Conservation (phyloP, 2,113 vertebrate species). For the Cyphomyrus discorhynchus region DNA sequence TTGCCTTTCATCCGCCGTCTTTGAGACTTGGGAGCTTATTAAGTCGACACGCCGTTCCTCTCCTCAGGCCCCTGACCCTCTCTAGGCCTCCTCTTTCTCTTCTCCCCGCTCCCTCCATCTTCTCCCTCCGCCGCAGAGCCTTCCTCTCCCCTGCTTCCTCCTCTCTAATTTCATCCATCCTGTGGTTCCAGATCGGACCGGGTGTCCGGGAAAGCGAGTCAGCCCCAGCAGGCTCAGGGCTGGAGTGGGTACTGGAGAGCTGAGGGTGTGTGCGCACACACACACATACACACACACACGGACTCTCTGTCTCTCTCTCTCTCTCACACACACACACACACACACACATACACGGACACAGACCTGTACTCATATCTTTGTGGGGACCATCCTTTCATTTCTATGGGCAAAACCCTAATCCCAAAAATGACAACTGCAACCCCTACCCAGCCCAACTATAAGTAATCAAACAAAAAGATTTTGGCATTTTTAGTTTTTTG, state of each 20-base stretch:
- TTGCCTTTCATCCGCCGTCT: conserved; percentile 67
- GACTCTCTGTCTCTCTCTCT: too few species aligned
- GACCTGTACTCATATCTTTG: too few species aligned
- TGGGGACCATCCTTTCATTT: too few species aligned
- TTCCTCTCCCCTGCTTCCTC: neutral
- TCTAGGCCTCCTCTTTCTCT: neutral
- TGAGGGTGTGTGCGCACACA: neutral
- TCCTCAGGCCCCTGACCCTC: conserved; percentile 6
- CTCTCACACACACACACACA: neutral
- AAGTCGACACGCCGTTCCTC: conserved; percentile 35
- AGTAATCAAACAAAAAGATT: too few species aligned
- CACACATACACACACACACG: neutral
- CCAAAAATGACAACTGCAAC: too few species aligned
- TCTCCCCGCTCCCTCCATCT: neutral
- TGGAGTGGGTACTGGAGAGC: neutral
- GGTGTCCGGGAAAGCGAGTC: neutral
- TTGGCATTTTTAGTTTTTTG: too few species aligned
- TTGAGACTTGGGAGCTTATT: conserved; percentile 68
- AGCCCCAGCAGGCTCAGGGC: neutral
- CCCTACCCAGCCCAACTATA: too few species aligned
- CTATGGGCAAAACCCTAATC: too few species aligned
- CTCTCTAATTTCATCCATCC: neutral
- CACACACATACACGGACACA: neutral
- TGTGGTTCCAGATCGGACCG: neutral
- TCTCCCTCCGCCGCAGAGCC: neutral